Base-by-base conservation (phyloP, 2,888 invertebrate species). In the Oligia strigilis region DNA sequence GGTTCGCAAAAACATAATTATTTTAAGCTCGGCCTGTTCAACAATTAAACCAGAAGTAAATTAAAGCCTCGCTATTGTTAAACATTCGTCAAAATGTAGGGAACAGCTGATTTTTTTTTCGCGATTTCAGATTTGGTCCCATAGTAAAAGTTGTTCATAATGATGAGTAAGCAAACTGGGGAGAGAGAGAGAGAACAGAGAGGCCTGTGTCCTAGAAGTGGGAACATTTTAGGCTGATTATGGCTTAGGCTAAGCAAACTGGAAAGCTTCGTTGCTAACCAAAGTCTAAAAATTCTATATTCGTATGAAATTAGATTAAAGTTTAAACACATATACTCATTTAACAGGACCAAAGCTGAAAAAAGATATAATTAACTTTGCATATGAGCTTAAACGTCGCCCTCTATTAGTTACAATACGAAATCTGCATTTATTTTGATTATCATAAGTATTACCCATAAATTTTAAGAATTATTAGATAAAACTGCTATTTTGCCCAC, bases 241-340 rank as follows among this genome's bases (percentile, higher is more conserved):
- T 62, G 46, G 46, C 55, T 67, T n/a, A 36, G 67, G 40, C 36
- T 46, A 72, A 78, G 58, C 46, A 23, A 77, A 71, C 17, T n/a
- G 2, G 40, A 29, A 49, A 4, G 6, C 46, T 75, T 72, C 9
- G 11, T 11, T 46, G 36, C 11, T 36, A 40, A 74, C 19, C 52
- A 74, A 70, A 70, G 13, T 19, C 70, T 74, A 1, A 5, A 40
- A 40, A 40, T 40, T 36, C 36, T 36, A 0, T 29, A 29, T 29
- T 29, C 29, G n/a, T 62, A 62, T 62, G 3, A 29, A 62, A 62
- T 62, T 14, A 17, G 4, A 29, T 64, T 17, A 0, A 64, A 29
- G 29, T 64, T 29, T 29, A 4, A 62, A 62, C 6, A 14, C 6
- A 29, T n/a, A 29, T 14, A 49, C 29, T 3, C 29, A 17, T 64